Conservation (phyloP, 2,797 vertebrate genomes). For the Mionectes olivaceus region DNA sequence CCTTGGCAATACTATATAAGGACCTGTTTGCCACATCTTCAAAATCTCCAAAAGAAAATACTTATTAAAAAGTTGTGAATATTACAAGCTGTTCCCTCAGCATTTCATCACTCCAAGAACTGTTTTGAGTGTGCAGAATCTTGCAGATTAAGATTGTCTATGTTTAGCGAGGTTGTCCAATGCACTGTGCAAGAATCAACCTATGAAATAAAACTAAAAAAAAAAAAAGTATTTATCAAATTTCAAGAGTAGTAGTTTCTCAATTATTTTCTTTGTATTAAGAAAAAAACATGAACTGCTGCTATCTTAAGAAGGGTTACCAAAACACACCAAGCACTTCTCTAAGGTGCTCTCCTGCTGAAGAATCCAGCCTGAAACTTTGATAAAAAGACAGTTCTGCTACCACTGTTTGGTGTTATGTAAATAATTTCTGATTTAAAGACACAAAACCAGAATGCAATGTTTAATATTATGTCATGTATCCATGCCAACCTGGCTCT, state of each 20-base stretch:
- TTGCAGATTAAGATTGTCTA: background rate
- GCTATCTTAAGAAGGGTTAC: background rate
- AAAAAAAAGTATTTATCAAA: background rate
- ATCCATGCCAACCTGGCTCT: slow-evolving; percentile 68
- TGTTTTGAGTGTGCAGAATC: background rate
- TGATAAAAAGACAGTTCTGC: background rate
- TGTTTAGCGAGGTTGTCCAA: slow-evolving; percentile 12
- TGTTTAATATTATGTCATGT: slow-evolving; percentile 60
- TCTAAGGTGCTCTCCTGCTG: background rate
- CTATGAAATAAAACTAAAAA: background rate
- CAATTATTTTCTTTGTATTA: background rate
- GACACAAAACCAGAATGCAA: slow-evolving; percentile 41
- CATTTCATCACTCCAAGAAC: background rate
- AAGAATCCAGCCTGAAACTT: background rate
- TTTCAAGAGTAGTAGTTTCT: background rate
- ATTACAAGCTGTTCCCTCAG: slow-evolving; percentile 62
- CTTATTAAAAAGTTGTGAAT: slow-evolving; percentile 65
- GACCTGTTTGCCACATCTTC: slow-evolving; percentile 41
- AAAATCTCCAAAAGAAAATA: slow-evolving; percentile 52
- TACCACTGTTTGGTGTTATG: background rate
- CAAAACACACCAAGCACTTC: background rate
- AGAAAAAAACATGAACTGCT: background rate
- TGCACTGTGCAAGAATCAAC: slow-evolving; percentile 3
- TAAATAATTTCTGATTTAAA: slow-evolving; percentile 48
- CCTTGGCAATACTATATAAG: slow-evolving; percentile 62